These are phyloP conservation scores for Halcyon smyrnensis DNA, from an alignment of 2,797 vertebrate genomes.

Conservation along the genomic window DNA sequence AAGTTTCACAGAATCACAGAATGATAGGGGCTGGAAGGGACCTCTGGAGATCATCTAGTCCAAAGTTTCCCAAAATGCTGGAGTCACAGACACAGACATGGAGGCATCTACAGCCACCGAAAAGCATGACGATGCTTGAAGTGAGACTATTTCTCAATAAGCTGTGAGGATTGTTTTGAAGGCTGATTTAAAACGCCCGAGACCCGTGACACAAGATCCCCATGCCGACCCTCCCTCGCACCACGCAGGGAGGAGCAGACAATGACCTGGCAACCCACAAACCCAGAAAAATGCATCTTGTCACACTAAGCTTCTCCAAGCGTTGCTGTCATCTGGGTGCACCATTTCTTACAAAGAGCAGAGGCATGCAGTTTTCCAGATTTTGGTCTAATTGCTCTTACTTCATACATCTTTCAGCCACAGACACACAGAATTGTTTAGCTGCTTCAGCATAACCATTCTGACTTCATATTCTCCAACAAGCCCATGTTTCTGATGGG, in stretches of 20 bases:
- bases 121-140: neutral
- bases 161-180: neutral
- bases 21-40: too few species aligned
- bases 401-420: neutral
- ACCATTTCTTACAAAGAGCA: neutral
- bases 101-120: neutral
- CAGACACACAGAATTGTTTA: neutral
- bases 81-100: neutral
- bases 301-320: neutral
- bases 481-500: neutral
- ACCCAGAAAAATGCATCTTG: neutral
- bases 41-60: too few species aligned
- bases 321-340: neutral
- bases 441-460: constrained; percentile 15
- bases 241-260: neutral
- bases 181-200: neutral
- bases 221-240: neutral
- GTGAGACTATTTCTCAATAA: neutral
- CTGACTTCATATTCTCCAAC: neutral
- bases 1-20: neutral
- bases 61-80: neutral
- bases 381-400: constrained; percentile 12
- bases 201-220: neutral
- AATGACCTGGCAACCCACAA: constrained; percentile 24
- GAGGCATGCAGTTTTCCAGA: constrained; percentile 5